phyloP scores from a whole-genome alignment of 2,888 invertebrate genomes.

The Plemyria rubiginata region DNA sequence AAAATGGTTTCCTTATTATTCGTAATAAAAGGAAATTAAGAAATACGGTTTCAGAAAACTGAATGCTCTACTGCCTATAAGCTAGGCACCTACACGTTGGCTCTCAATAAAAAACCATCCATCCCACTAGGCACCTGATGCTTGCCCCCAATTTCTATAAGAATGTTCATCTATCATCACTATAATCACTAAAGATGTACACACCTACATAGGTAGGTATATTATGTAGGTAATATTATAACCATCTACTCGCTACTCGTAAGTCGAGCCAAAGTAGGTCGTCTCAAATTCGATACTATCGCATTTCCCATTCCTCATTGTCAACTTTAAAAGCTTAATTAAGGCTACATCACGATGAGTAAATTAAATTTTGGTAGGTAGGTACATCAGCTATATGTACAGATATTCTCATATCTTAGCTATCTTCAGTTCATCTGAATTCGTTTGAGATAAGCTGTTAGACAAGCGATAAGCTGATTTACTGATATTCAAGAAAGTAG shows the following conservation, averaged over 20 bases:
- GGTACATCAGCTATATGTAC: no score
- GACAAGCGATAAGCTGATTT: conserved; percentile 18
- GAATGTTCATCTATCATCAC: conserved; percentile 2
- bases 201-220: conserved; percentile 2
- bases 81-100: no score
- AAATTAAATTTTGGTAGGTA: conserved; percentile 22
- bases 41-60: no score
- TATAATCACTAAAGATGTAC: neutral
- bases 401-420: neutral
- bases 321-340: conserved; percentile 72
- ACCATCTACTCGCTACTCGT: no score
- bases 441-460: neutral
- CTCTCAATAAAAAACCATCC: no score
- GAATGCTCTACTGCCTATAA: no score
- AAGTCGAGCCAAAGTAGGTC: conserved; percentile 45
- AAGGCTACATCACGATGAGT: conserved; percentile 55
- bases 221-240: no score
- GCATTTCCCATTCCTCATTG: conserved; percentile 62
- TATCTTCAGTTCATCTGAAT: conserved; percentile 17
- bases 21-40: no score
- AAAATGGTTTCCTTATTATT: no score
- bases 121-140: no score
- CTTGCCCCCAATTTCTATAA: conserved; percentile 1
- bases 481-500: neutral
- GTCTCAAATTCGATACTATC: conserved; percentile 55